A percentile compares a stretch with the other conserved stretches of the same genome.
phyloP scores from a whole-genome alignment of 2,888 invertebrate genomes.

The Dynastes maya region DNA sequence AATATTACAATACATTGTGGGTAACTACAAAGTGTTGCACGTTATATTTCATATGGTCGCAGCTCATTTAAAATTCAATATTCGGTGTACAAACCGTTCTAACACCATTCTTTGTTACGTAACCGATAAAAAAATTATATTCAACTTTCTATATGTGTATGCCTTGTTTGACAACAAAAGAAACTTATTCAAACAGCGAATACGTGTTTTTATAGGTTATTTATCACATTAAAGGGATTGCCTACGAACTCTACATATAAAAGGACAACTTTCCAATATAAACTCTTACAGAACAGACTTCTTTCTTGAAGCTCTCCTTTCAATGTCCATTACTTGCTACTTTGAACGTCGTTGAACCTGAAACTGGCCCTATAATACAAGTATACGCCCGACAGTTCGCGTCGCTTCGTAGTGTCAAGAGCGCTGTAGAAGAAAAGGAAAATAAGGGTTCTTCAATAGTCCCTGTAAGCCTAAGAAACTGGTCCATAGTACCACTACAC shows the following conservation, averaged over 20 bases:
- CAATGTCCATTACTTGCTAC: slow-evolving; percentile 18
- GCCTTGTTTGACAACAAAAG: not conserved
- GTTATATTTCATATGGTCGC: no score
- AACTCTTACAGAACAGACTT: not conserved
- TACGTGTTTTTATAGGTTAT: not conserved
- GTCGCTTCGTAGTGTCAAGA: slow-evolving; percentile 8
- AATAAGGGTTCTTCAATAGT: slow-evolving; percentile 33
- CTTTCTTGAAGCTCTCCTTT: slow-evolving; percentile 10
- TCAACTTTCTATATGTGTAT: not conserved
- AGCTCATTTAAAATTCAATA: slow-evolving; percentile 19
- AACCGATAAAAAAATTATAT: not conserved
- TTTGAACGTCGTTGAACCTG: slow-evolving; percentile 15
- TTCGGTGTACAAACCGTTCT: not conserved
- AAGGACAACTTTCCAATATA: not conserved
- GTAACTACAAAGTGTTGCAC: not conserved
- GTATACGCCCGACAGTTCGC: not conserved
- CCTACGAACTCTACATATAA: not conserved
- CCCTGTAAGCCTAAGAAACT: slow-evolving; percentile 25
- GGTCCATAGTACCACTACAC: slow-evolving; percentile 1
- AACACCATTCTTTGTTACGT: not conserved
- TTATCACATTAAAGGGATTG: not conserved
- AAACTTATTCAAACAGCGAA: not conserved
- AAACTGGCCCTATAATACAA: slow-evolving; percentile 20
- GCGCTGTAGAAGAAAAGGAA: not conserved
- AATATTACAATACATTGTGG: not conserved